A percentile compares a stretch with the other conserved stretches of the same genome.
These are phyloP conservation scores for Temnopleurus reevesii DNA, from an alignment of 53 echinoderm and acorn worm genomes.

Conservation along the genomic window DNA sequence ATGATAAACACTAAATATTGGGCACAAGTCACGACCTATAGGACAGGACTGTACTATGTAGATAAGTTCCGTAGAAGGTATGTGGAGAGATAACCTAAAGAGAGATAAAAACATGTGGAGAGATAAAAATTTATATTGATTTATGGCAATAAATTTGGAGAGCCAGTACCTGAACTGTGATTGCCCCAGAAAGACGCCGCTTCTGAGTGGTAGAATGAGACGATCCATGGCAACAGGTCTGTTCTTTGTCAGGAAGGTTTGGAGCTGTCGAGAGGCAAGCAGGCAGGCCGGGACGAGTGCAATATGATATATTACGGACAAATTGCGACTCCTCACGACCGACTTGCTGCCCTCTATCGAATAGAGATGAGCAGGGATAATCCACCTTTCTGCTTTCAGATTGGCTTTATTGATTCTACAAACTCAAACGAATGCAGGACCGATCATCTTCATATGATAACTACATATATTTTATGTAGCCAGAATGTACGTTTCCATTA, in stretches of 20 bases:
- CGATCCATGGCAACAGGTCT: too few relatives aligned
- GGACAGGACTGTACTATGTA: slow-evolving; percentile 9
- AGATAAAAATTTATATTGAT: too few relatives aligned
- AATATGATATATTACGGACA: slow-evolving; percentile 65
- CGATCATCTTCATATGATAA: not conserved
- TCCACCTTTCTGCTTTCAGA: not conserved
- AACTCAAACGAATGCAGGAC: not conserved
- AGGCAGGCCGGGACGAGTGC: slow-evolving; percentile 88
- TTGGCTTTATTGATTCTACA: not conserved
- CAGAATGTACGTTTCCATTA: not conserved
- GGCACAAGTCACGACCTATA: slow-evolving; percentile 84
- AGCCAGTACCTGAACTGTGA: too few relatives aligned
- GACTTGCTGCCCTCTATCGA: slow-evolving; percentile 51
- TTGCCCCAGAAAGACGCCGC: too few relatives aligned
- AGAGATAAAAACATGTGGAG: too few relatives aligned
- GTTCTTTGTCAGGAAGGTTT: too few relatives aligned
- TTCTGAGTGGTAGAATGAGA: too few relatives aligned
- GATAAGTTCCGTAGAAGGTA: too few relatives aligned
- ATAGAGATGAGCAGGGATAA: not conserved
- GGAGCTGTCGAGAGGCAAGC: not conserved
- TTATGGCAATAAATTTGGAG: too few relatives aligned
- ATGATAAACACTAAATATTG: slow-evolving; percentile 67
- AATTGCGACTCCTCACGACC: slow-evolving; percentile 69
- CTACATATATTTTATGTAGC: not conserved
- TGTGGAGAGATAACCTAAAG: too few relatives aligned